Base-by-base conservation (phyloP, 2,888 invertebrate species). In the Quadroppia sp. region DNA sequence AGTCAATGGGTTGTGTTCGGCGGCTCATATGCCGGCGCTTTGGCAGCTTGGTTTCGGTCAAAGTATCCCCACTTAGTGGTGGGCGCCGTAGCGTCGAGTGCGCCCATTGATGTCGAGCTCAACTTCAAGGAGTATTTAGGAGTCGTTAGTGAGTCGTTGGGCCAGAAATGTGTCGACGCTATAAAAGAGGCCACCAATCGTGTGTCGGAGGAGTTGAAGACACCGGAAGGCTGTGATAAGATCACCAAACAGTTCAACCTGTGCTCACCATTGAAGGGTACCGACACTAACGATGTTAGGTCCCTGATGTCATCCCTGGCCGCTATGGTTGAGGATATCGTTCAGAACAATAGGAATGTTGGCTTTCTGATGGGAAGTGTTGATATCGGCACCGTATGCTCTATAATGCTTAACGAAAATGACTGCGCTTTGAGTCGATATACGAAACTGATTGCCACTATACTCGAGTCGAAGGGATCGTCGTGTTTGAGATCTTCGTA, bases 21-120 rank as follows among this genome's bases (percentile, higher is more conserved):
- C n/a, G 97, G 97, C 2, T 95, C 94, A 0, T 97, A 97, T 82
- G 90, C 96, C 1, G 96, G 95, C 1, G 90, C 92, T 0, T 83
- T 97, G 78, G 92, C 94, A 3, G 95, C 95, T 3, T 97, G 97
- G 96, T 82, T 82, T 74, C 80, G 95, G 61, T 83, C 88, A 71
- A 94, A 94, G 82, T 96, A 94, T 83, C 94, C 96, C 2, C 83
- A 85, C 82, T 85, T 94, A 30, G 88, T 94, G 1, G 86, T 89
- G 81, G 94, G 89, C 0, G 88, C 95, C 7, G 88, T 96, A 70
- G 94, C 94, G 11, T 88, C 92, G 0, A 94, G 94, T 85, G 95
- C 92, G 0, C 96, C 96, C 0, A 83, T 97, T 25, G 82, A 90
- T 74, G 95, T 95, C 1, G 84, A 90, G 83, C 86, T 91, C 2